Conservation (phyloP, 2,888 invertebrate species). For the Argyresthia albistria region DNA sequence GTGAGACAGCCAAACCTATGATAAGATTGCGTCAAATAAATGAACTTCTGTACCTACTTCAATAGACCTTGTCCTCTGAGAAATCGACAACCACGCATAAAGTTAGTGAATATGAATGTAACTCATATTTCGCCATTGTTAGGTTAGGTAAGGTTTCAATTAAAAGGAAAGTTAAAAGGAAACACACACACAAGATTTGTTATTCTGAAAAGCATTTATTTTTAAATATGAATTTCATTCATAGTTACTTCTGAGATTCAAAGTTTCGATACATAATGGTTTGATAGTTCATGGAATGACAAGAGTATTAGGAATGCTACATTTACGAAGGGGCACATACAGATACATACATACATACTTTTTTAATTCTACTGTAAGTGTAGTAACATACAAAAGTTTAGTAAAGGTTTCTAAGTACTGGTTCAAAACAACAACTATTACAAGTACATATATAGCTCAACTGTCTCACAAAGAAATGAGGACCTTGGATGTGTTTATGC, state of each 20-base stretch:
- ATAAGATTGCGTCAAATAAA: too few species aligned
- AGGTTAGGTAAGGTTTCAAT: slow-evolving; percentile 20
- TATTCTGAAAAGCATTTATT: slow-evolving; percentile 51
- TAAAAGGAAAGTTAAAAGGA: slow-evolving; percentile 17
- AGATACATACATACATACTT: neutral
- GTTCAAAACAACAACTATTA: too few species aligned
- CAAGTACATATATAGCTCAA: too few species aligned
- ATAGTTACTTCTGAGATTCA: slow-evolving; percentile 19
- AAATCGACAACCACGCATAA: too few species aligned
- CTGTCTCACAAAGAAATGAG: too few species aligned
- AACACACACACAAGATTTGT: slow-evolving; percentile 39
- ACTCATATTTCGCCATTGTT: slow-evolving; percentile 44
- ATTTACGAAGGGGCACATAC: neutral
- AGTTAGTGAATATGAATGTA: slow-evolving; percentile 53
- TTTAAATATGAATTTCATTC: slow-evolving; percentile 67
- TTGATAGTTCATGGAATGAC: slow-evolving; percentile 2
- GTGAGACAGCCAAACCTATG: too few species aligned
- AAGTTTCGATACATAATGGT: neutral
- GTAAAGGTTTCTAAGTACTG: too few species aligned
- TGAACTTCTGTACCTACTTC: too few species aligned
- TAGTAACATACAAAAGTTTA: too few species aligned
- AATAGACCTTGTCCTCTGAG: too few species aligned
- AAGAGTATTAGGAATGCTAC: neutral
- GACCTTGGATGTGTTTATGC: too few species aligned
- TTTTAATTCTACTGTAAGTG: slow-evolving; percentile 1